phyloP scores from a whole-genome alignment of 64 coral and sea anemone genomes.

The Actinia tenebrosa region DNA sequence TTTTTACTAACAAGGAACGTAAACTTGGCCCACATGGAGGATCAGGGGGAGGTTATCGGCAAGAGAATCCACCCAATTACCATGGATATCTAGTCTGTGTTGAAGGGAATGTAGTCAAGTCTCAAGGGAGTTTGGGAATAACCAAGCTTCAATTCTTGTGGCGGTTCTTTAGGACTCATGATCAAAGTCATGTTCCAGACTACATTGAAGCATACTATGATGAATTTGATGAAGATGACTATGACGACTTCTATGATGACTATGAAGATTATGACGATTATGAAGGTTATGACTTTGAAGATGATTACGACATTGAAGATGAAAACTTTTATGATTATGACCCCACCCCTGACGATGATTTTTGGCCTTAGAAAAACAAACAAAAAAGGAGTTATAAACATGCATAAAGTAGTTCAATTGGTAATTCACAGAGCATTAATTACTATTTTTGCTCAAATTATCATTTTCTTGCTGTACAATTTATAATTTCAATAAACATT shows the following conservation, averaged over 20 bases:
- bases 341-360: not conserved
- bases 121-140: conserved; percentile 79
- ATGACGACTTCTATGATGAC: conserved; percentile 31
- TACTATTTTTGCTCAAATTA: not conserved
- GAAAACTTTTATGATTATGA: not conserved
- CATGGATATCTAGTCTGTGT: conserved; percentile 60
- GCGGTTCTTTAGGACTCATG: conserved; percentile 41
- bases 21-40: conserved; percentile 74
- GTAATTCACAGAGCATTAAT: too few species aligned
- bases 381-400: not conserved
- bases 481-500: too few species aligned
- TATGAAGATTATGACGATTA: conserved; percentile 26
- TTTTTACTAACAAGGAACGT: conserved; percentile 74
- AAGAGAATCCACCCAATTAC: conserved; percentile 29
- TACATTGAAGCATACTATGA: not conserved
- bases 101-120: conserved; percentile 43
- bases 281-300: conserved; percentile 16
- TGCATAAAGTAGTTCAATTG: too few species aligned
- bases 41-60: conserved; percentile 18
- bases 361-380: not conserved
- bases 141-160: conserved; percentile 71
- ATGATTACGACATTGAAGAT: conserved; percentile 18
- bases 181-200: not conserved
- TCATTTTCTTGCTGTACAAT: not conserved
- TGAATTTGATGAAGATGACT: conserved; percentile 17